A percentile compares a stretch with the other conserved stretches of the same genome.
Evolutionary conservation across 2,797 vertebrate species (phyloP).

Genomic region (Sebastes diploproa): DNA sequence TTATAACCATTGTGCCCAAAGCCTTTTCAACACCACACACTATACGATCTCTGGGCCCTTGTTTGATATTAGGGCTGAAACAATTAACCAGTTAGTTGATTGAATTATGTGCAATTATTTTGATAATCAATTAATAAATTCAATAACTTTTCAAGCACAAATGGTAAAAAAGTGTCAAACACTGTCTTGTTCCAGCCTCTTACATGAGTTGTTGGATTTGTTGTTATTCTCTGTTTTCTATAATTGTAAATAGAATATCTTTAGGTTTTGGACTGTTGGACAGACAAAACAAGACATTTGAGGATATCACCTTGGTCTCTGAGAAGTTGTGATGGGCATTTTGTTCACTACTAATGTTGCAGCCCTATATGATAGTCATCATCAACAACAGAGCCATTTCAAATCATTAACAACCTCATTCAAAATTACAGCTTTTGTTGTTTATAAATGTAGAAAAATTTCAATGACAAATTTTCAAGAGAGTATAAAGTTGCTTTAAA

Average conservation of each 20-base stretch:
- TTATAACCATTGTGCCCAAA: neutral
- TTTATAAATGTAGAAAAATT: neutral
- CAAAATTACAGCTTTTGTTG: neutral
- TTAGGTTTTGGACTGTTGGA: neutral
- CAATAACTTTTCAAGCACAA: neutral
- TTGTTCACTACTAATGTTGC: too few relatives aligned
- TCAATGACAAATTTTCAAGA: neutral
- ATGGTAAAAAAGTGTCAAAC: neutral
- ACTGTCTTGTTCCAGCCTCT: neutral
- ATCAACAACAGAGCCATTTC: neutral
- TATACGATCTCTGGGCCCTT: too few relatives aligned
- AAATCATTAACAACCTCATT: neutral
- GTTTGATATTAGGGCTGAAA: neutral
- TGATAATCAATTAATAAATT: neutral
- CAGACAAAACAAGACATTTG: neutral
- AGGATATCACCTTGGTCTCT: neutral
- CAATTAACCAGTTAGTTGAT: neutral
- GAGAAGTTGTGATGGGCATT: too few relatives aligned
- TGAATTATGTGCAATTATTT: neutral
- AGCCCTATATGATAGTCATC: neutral
- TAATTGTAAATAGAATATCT: neutral
- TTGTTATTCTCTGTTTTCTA: neutral
- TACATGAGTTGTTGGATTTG: neutral
- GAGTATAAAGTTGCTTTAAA: neutral
- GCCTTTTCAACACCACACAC: neutral